Base-by-base conservation (phyloP, 2,797 vertebrate genomes). In the Muscicapa comitata region DNA sequence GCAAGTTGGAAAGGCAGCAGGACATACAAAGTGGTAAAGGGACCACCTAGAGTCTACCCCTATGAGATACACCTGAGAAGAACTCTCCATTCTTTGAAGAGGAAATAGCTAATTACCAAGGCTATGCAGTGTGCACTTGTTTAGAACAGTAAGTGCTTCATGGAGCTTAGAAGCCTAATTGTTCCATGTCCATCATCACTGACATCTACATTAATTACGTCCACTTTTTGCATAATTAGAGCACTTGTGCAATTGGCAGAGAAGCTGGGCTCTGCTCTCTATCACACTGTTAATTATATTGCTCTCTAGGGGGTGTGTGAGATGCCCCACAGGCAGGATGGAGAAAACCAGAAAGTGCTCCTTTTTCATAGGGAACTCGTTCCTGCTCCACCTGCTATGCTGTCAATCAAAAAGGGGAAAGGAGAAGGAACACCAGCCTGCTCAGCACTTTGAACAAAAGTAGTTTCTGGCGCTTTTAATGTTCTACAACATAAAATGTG, bases 201-300 rank as follows among this genome's bases (percentile, higher is more conserved):
- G 94, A 94, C 90, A 92, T 84, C 86, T 93, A 72, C 54, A 92
- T 96, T 86, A 93, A 94, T 96, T 95, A 93, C 0, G 5, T 75
- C 88, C 24, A 6, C 37, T 88, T 92, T 90, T 86, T 90, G 58
- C 76, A 78, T 94, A 94, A 93, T 95, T 93, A 65, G 66, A 90
- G 62, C 54, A 40, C 70, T 90, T 58, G 50, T 90, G 77, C 58
- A 65, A 76, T 71, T 86, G 70, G 73, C 59, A 63, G 70, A 90
- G 79, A 55, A 92, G 83, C 62, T 91, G 33, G 13, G 21, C 66
- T 94, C 2, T 0, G 37, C 61, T 95, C 42, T 85, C 67, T 54
- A 14, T 75, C 58, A 53, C 28, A 35, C 50, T 72, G 62, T 88
- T 96, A 88, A 92, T 92, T 84, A 72, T 58, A 48, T 80, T 1